Conservation (phyloP, 2,113 vertebrate species). For the Oncorhynchus clarkii region DNA sequence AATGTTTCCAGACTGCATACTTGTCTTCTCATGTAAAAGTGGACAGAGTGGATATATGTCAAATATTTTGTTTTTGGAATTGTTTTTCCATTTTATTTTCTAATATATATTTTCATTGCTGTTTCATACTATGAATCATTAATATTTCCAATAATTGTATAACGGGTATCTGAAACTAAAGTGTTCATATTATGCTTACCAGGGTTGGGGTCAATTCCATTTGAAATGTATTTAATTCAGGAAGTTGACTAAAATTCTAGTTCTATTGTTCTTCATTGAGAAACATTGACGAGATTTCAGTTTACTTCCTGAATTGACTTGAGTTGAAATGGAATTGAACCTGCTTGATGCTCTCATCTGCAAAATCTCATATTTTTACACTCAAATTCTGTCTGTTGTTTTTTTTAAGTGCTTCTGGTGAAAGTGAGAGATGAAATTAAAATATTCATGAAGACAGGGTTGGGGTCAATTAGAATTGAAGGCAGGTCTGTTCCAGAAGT, state of each 20-base stretch:
- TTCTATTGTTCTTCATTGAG: too few relatives aligned
- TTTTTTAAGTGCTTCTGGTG: slow-evolving; percentile 27
- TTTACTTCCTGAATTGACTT: too few relatives aligned
- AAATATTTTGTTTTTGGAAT: slow-evolving; percentile 41
- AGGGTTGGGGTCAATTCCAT: too few relatives aligned
- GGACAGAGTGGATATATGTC: slow-evolving; percentile 15
- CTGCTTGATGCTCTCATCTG: not conserved
- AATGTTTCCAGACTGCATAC: too few relatives aligned
- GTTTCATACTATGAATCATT: slow-evolving; percentile 46
- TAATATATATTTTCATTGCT: slow-evolving; percentile 10
- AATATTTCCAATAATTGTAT: slow-evolving; percentile 14
- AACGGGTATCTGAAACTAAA: not conserved
- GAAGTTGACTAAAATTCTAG: too few relatives aligned
- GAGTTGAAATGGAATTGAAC: too few relatives aligned
- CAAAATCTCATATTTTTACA: not conserved
- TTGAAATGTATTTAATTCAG: too few relatives aligned
- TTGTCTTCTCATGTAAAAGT: not conserved
- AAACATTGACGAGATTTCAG: too few relatives aligned
- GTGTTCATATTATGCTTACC: not conserved
- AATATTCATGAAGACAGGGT: slow-evolving; percentile 27
- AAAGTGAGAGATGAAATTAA: slow-evolving; percentile 38
- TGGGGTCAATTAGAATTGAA: too few relatives aligned
- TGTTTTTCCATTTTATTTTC: slow-evolving; percentile 30
- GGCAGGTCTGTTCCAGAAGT: too few relatives aligned
- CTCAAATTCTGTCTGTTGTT: not conserved